Evolutionary conservation across 1,140 invertebrate species (phyloP).

Genomic region (Drosophila grimshawi): DNA sequence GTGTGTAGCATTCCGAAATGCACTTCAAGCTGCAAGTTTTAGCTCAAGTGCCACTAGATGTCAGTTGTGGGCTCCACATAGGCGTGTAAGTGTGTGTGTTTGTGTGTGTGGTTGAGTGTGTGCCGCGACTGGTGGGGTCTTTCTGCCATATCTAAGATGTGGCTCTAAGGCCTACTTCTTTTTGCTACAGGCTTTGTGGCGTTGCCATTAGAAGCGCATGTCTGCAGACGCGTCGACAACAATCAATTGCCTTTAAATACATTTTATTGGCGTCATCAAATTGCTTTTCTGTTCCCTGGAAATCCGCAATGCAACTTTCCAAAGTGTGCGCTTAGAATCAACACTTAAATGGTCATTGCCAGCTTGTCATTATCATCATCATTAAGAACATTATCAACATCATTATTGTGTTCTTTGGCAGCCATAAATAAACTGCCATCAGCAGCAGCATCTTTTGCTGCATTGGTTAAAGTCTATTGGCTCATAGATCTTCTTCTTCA

Average conservation of each 20-base stretch:
- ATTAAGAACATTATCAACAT: slow-evolving; percentile 42
- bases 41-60: slow-evolving; percentile 75
- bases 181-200: slow-evolving; percentile 38
- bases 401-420: slow-evolving; percentile 40
- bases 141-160: slow-evolving; percentile 23
- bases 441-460: slow-evolving; percentile 1
- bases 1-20: slow-evolving; percentile 56
- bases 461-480: slow-evolving; percentile 17
- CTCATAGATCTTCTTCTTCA: slow-evolving; percentile 4
- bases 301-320: slow-evolving; percentile 77
- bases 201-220: slow-evolving; percentile 75
- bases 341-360: slow-evolving; percentile 67
- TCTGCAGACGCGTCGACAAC: slow-evolving; percentile 66
- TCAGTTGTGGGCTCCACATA: slow-evolving; percentile 64
- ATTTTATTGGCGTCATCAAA: slow-evolving; percentile 81
- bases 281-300: slow-evolving; percentile 57
- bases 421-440: slow-evolving; percentile 68
- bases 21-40: slow-evolving; percentile 75
- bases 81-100: slow-evolving; percentile 4
- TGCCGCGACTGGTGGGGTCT: slow-evolving; percentile 38
- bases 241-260: slow-evolving; percentile 79
- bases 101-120: slow-evolving; percentile 38
- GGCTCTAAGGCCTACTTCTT: slow-evolving; percentile 29
- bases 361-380: slow-evolving; percentile 51
- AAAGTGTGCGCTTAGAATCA: slow-evolving; percentile 60